Evolutionary conservation across 1,140 invertebrate genomes (phyloP), one percentile per base, ranked within the genome.

Genomic region (Bombus confusus): DNA sequence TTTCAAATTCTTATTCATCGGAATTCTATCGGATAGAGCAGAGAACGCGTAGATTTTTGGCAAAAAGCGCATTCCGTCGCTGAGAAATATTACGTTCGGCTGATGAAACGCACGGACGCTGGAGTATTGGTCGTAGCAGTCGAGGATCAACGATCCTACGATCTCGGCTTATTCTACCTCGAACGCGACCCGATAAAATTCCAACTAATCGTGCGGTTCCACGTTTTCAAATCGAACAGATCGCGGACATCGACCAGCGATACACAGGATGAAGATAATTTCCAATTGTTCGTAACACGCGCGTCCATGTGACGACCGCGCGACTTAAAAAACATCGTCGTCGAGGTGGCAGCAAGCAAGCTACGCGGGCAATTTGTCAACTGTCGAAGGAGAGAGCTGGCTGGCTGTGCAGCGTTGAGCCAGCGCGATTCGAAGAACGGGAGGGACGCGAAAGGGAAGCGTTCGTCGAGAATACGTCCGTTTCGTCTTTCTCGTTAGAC

Each of bases 341-440:
- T 28, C 31, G 31, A 8, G n/a, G 52, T 34, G 1, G n/a, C 12
- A 28, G n/a, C 12, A 62, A 62, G 12, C 62, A 28, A 81, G 64
- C 74, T 73, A 74, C 37, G 4, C 52, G 12, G 57, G 13, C 47
- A 74, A 82, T 74, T 43, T 74, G 57, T 82, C 52, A 47, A 1
- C 13, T 39, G 57, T 82, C 22, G 10, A 34, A 52, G 15, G 47
- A 22, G 47, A 22, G 18, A 22, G 47, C 18, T 2, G 47, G 5
- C 6, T 52, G 47, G 47, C 18, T 52, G 18, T 22, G 8, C 6
- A 0, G 47, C 47, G 47, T 52, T 2, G 47, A 22, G 22, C 5
- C 18, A 8, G 10, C 15, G n/a, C 37, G 37, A 73, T 81, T 81
- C 69, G 25, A 39, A 47, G 73, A 47, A 81, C 64, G 31, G 4